phyloP scores from a whole-genome alignment of 2,888 invertebrate species.

The Agelastica alni region DNA sequence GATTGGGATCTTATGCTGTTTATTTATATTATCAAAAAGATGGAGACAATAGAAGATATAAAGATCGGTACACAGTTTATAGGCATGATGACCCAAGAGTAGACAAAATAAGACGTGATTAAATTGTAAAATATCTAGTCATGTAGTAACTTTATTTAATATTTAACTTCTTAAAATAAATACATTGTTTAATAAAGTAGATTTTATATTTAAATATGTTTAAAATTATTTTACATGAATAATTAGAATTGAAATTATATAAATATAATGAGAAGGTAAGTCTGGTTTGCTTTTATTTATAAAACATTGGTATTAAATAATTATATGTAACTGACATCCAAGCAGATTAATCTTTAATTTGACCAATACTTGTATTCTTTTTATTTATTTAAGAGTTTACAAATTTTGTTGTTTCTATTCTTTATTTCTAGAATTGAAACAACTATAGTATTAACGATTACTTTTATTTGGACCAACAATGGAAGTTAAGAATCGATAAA shows the following conservation, averaged over 20 bases:
- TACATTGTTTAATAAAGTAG: constrained; percentile 30
- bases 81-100: constrained; percentile 69
- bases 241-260: constrained; percentile 20
- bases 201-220: constrained; percentile 33
- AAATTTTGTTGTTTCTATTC: too few relatives aligned
- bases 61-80: constrained; percentile 65
- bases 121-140: constrained; percentile 24
- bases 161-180: constrained; percentile 28
- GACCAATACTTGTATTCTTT: too few relatives aligned
- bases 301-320: too few relatives aligned
- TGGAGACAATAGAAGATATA: constrained; percentile 71
- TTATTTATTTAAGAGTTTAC: too few relatives aligned
- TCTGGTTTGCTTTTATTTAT: not conserved
- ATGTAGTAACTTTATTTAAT: constrained; percentile 31
- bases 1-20: constrained; percentile 59
- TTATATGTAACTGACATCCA: too few relatives aligned
- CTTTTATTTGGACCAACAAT: too few relatives aligned
- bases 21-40: constrained; percentile 55
- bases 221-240: constrained; percentile 31
- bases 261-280: not conserved
- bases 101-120: constrained; percentile 62
- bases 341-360: too few relatives aligned
- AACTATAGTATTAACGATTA: too few relatives aligned
- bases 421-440: too few relatives aligned
- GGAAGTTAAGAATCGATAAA: too few relatives aligned